Evolutionary conservation across 2,888 invertebrate species (phyloP).

Genomic region (Carpatolechia fugitivella): DNA sequence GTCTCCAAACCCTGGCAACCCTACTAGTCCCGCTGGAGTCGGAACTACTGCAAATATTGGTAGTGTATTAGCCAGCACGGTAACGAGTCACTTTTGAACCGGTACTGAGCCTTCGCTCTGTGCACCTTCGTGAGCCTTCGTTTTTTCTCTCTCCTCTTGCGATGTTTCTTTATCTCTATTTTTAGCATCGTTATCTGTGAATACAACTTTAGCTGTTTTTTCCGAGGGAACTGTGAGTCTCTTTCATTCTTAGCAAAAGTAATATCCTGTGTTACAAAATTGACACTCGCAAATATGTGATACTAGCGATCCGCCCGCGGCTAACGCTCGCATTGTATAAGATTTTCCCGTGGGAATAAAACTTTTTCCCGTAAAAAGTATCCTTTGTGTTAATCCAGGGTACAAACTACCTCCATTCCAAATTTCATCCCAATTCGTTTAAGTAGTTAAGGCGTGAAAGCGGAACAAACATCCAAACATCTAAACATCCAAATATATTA

Average conservation of each 20-base stretch:
- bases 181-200: conserved; percentile 23
- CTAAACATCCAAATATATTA: too few relatives aligned
- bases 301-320: too few relatives aligned
- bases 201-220: conserved; percentile 15
- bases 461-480: too few relatives aligned
- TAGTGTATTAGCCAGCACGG: conserved; percentile 59
- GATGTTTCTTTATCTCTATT: conserved; percentile 17
- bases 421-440: too few relatives aligned
- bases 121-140: conserved; percentile 28
- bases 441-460: too few relatives aligned
- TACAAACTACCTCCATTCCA: too few relatives aligned
- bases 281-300: too few relatives aligned
- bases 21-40: conserved; percentile 47
- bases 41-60: conserved; percentile 63
- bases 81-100: conserved; percentile 57
- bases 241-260: neutral
- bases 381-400: too few relatives aligned
- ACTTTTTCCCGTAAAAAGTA: too few relatives aligned
- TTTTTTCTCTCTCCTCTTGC: conserved; percentile 23
- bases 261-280: too few relatives aligned
- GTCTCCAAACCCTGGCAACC: conserved; percentile 20
- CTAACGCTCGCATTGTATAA: too few relatives aligned
- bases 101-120: conserved; percentile 24
- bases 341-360: too few relatives aligned
- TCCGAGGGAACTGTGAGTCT: neutral